These are phyloP conservation scores for Drosophila oshimai DNA, from an alignment of 1,140 invertebrate species.

Conservation along the genomic window DNA sequence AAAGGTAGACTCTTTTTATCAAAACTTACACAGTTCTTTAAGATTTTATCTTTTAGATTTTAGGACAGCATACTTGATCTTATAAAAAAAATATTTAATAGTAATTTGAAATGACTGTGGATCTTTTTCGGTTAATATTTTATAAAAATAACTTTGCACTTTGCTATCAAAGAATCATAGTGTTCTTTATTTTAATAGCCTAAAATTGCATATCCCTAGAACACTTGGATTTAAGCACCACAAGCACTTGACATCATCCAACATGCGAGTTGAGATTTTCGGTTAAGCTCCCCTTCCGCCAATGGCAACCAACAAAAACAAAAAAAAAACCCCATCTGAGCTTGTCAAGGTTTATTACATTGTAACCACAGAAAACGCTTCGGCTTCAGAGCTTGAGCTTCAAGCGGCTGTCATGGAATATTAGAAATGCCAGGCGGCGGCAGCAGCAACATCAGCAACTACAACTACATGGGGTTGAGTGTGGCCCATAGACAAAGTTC, in stretches of 20 bases:
- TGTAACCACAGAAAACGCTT: slow-evolving; percentile 67
- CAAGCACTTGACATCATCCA: slow-evolving; percentile 64
- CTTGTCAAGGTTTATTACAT: slow-evolving; percentile 79
- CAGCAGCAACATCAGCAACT: slow-evolving; percentile 33
- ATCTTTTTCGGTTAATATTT: no score
- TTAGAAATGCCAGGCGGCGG: slow-evolving; percentile 65
- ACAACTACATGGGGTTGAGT: slow-evolving; percentile 51
- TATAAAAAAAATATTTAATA: no score
- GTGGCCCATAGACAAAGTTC: slow-evolving; percentile 74
- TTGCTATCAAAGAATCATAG: neutral
- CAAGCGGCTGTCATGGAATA: slow-evolving; percentile 73
- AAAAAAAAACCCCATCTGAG: slow-evolving; percentile 27
- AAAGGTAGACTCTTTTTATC: no score
- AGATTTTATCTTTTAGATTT: no score
- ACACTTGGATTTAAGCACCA: neutral
- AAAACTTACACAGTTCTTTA: no score
- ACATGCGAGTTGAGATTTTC: slow-evolving; percentile 20
- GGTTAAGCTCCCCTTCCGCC: slow-evolving; percentile 8
- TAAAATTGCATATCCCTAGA: slow-evolving; percentile 4
- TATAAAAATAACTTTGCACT: neutral
- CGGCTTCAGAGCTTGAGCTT: slow-evolving; percentile 57
- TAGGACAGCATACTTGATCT: no score
- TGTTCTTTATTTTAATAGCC: neutral
- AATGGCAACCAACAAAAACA: slow-evolving; percentile 1
- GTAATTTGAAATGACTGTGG: no score